These are phyloP conservation scores for Fissipunctia ypsillon DNA, from an alignment of 2,888 invertebrate species.

Conservation along the genomic window DNA sequence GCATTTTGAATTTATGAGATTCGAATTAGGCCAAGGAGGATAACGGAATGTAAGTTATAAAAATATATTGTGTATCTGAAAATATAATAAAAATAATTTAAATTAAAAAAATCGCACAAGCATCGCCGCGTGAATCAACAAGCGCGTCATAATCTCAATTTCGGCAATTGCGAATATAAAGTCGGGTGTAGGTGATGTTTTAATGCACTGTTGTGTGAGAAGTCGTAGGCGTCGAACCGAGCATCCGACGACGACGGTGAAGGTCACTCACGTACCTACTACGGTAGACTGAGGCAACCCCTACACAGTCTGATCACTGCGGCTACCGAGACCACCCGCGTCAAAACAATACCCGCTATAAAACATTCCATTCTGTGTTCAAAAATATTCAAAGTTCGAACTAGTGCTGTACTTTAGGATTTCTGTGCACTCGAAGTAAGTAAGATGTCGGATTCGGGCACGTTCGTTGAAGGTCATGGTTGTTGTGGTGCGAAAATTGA, in stretches of 20 bases:
- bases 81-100: not conserved
- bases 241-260: conserved; percentile 53
- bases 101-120: not conserved
- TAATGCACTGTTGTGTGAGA: conserved; percentile 40
- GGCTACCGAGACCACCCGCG: conserved; percentile 46
- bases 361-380: not conserved
- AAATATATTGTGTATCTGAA: not conserved
- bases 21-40: not conserved
- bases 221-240: conserved; percentile 48
- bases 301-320: conserved; percentile 46
- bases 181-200: conserved; percentile 11
- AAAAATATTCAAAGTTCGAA: conserved; percentile 11
- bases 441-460: conserved; percentile 19
- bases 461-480: conserved; percentile 60
- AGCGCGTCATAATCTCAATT: conserved; percentile 43
- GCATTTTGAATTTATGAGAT: not conserved
- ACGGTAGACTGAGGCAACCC: conserved; percentile 51
- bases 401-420: conserved; percentile 23
- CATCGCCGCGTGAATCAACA: conserved; percentile 8
- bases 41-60: not conserved
- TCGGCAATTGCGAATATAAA: conserved; percentile 48
- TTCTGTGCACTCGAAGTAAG: conserved; percentile 49
- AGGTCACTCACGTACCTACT: conserved; percentile 61
- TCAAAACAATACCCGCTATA: conserved; percentile 7
- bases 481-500: conserved; percentile 47